phyloP scores from a whole-genome alignment of 1,140 invertebrate genomes.

The Zaprionus lachaisei region DNA sequence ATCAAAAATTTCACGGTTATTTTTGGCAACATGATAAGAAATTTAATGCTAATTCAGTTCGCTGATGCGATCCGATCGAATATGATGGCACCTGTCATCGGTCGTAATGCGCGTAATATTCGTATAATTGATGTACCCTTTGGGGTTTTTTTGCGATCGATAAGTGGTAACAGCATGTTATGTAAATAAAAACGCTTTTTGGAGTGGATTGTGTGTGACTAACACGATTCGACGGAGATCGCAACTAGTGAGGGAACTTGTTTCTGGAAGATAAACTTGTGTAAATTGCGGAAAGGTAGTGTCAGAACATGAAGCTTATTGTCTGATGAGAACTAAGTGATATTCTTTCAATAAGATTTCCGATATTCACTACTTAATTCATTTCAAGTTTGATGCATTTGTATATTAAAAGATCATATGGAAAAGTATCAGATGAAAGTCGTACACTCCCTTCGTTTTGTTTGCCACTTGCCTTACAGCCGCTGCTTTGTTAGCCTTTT shows the following conservation, averaged over 20 bases:
- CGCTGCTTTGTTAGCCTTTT: constrained; percentile 3
- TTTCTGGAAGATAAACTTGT: background rate
- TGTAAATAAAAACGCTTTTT: constrained; percentile 49
- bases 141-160: constrained; percentile 27
- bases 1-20: constrained; percentile 57
- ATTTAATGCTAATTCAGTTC: constrained; percentile 68
- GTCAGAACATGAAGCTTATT: no score
- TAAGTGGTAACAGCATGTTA: constrained; percentile 51
- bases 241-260: background rate
- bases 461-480: constrained; percentile 20
- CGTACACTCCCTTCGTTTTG: background rate
- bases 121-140: constrained; percentile 35
- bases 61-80: constrained; percentile 53
- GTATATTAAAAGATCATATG: background rate
- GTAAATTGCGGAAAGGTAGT: background rate
- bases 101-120: constrained; percentile 51
- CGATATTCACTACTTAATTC: background rate
- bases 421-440: background rate
- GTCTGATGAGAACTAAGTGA: no score
- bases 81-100: constrained; percentile 76
- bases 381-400: background rate
- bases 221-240: constrained; percentile 6
- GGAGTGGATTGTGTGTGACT: constrained; percentile 49
- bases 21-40: constrained; percentile 50
- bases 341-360: background rate